These are phyloP conservation scores for Congeria kusceri DNA, from an alignment of 2,888 invertebrate genomes.

Conservation along the genomic window DNA sequence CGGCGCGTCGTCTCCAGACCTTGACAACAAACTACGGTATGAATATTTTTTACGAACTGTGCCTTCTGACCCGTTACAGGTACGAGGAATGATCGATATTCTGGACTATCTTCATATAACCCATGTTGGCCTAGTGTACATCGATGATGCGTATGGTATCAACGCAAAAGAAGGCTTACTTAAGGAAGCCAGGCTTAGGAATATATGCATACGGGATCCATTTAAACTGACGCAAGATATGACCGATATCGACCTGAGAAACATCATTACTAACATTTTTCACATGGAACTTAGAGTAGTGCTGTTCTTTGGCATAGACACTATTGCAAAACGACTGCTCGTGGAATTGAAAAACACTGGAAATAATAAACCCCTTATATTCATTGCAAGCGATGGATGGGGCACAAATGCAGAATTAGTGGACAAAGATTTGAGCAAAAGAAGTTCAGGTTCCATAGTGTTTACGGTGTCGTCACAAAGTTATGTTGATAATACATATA, in stretches of 20 bases:
- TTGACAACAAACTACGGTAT: conserved; percentile 69
- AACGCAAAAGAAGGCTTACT: conserved; percentile 66
- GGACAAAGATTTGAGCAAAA: conserved; percentile 42
- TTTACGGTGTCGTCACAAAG: conserved; percentile 63
- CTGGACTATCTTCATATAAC: conserved; percentile 64
- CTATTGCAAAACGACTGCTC: conserved; percentile 65
- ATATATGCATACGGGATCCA: conserved; percentile 75
- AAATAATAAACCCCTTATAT: conserved; percentile 51
- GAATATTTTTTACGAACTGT: conserved; percentile 76
- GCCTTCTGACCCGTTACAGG: conserved; percentile 73
- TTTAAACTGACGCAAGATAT: conserved; percentile 58
- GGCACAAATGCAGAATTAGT: conserved; percentile 66
- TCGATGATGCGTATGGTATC: conserved; percentile 74
- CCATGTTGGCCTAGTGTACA: conserved; percentile 71
- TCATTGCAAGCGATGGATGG: conserved; percentile 79
- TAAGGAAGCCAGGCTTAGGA: conserved; percentile 54
- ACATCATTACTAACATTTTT: conserved; percentile 34
- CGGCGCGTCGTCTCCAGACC: conserved; percentile 68
- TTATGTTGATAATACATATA: conserved; percentile 42
- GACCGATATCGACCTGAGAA: conserved; percentile 19
- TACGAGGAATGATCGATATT: conserved; percentile 69
- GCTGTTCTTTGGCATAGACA: conserved; percentile 71
- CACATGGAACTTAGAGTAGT: conserved; percentile 63
- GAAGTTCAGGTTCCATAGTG: conserved; percentile 70
- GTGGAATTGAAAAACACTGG: conserved; percentile 42